phyloP scores from a whole-genome alignment of 2,888 invertebrate genomes.

The Athalia circularis region DNA sequence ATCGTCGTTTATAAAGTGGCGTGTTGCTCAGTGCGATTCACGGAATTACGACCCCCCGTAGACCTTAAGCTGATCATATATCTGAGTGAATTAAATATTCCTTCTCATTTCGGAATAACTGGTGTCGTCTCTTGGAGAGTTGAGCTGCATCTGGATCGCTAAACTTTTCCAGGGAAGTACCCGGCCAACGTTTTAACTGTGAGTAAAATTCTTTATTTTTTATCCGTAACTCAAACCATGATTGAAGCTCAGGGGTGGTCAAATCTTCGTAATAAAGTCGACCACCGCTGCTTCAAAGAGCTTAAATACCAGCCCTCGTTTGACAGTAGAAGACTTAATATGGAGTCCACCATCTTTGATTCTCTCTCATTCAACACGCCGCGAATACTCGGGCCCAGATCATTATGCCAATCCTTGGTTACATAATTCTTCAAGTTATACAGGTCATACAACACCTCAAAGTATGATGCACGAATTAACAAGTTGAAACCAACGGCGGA shows the following conservation, averaged over 20 bases:
- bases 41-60: too few species aligned
- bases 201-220: background rate
- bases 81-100: conserved; percentile 6
- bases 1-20: too few species aligned
- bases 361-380: conserved; percentile 31
- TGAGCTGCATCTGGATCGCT: conserved; percentile 4
- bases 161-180: conserved; percentile 1
- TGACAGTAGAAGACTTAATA: conserved; percentile 19
- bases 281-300: too few species aligned
- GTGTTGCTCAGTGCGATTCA: too few species aligned
- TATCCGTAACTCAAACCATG: background rate
- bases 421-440: conserved; percentile 20
- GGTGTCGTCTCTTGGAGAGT: background rate
- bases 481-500: background rate
- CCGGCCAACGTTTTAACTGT: conserved; percentile 34
- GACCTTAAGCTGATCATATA: conserved; percentile 21
- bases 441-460: background rate
- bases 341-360: conserved; percentile 37
- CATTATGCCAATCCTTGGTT: conserved; percentile 20
- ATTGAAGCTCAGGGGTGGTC: background rate
- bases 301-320: conserved; percentile 4
- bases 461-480: background rate
- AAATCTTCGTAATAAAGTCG: too few species aligned
- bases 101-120: background rate
- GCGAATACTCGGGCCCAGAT: conserved; percentile 14